Conservation (phyloP, 2,113 vertebrate species). For the Tachysurus vachellii region DNA sequence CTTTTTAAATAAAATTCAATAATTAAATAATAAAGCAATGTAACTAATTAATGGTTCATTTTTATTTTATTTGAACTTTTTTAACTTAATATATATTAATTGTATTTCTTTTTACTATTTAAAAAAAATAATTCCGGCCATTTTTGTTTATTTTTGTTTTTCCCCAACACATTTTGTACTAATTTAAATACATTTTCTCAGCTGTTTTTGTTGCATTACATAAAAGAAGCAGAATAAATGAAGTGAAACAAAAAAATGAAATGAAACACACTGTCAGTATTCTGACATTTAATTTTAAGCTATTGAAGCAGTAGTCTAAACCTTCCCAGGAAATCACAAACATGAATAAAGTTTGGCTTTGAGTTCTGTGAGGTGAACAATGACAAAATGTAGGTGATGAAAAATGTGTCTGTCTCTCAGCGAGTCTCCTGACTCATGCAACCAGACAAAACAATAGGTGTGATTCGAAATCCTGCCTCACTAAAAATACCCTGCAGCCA, state of each 20-base stretch:
- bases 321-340: neutral
- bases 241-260: too few relatives aligned
- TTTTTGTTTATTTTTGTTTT: neutral
- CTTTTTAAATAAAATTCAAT: too few relatives aligned
- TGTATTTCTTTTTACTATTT: too few relatives aligned
- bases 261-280: too few relatives aligned
- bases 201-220: neutral
- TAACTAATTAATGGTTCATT: too few relatives aligned
- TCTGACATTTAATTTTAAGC: neutral
- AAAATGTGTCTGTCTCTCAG: conserved; percentile 59
- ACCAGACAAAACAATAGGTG: conserved; percentile 59
- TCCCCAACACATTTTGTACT: too few relatives aligned
- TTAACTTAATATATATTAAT: too few relatives aligned
- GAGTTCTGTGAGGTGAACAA: neutral
- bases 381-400: conserved; percentile 31
- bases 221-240: neutral
- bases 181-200: neutral
- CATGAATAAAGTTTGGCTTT: neutral
- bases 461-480: conserved; percentile 61
- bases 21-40: too few relatives aligned
- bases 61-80: too few relatives aligned
- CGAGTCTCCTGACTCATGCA: conserved; percentile 58
- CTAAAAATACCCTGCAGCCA: conserved; percentile 63
- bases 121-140: too few relatives aligned
- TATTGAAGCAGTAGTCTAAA: neutral